A percentile compares a stretch with the other conserved stretches of the same genome.
phyloP scores from a whole-genome alignment of 2,113 vertebrate species.

The Malaclemys terrapin region DNA sequence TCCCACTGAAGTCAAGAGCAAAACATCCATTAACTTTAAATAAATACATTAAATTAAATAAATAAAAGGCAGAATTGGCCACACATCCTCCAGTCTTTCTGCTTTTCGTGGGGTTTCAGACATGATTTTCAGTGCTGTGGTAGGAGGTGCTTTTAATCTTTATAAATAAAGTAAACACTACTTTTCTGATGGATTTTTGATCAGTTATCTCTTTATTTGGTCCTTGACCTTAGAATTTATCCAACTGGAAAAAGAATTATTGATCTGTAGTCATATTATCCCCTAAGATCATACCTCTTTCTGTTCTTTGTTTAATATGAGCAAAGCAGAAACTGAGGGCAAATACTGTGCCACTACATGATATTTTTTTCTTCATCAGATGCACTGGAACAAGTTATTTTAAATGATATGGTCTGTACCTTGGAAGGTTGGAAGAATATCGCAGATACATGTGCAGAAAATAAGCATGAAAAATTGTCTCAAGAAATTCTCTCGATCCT shows the following conservation, averaged over 20 bases:
- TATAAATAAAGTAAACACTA: not conserved
- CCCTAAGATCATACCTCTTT: not conserved
- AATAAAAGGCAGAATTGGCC: not conserved
- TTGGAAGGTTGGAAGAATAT: slow-evolving; percentile 65
- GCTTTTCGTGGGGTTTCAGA: fast-evolving
- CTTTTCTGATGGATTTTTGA: not conserved
- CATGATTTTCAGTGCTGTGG: not conserved
- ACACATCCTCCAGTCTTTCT: not conserved
- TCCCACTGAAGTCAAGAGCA: not conserved
- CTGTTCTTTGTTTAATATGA: not conserved
- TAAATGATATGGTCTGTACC: slow-evolving; percentile 43
- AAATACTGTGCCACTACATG: not conserved
- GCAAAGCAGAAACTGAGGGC: not conserved
- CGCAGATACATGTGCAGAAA: slow-evolving; percentile 51
- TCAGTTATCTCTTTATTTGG: not conserved
- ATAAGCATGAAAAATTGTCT: slow-evolving; percentile 44
- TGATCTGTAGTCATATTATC: not conserved
- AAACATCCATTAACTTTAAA: not conserved
- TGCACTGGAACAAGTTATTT: slow-evolving; percentile 55
- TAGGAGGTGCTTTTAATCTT: not conserved
- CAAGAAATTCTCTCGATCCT: slow-evolving; percentile 63
- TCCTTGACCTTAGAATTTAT: not conserved
- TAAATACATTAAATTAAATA: too few species aligned
- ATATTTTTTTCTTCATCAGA: slow-evolving; percentile 10
- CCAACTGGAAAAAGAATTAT: not conserved